phyloP scores from a whole-genome alignment of 2,888 invertebrate species.

The Gerosis bhagava region DNA sequence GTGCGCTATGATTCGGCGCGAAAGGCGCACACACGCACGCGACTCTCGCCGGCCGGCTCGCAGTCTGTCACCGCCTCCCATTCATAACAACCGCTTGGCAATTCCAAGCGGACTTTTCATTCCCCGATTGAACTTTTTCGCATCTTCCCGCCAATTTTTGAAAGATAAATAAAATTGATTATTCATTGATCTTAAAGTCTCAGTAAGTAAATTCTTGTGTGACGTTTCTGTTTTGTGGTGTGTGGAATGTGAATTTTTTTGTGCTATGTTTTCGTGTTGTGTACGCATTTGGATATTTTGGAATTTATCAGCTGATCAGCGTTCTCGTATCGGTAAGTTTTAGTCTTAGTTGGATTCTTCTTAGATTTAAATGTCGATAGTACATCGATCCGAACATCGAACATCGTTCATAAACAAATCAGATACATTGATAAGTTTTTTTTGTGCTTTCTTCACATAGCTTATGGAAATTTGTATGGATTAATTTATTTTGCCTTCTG shows the following conservation, averaged over 20 bases:
- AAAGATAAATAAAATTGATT: too few relatives aligned
- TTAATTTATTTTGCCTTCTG: too few relatives aligned
- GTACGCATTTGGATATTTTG: constrained; percentile 46
- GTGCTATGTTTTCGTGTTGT: constrained; percentile 37
- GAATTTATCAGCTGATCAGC: constrained; percentile 33
- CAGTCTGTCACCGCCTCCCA: constrained; percentile 57
- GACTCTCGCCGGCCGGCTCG: constrained; percentile 58
- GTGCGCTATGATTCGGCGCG: constrained; percentile 73
- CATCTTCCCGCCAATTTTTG: constrained; percentile 63
- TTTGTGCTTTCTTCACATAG: too few relatives aligned
- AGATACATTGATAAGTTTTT: too few relatives aligned
- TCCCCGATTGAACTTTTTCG: constrained; percentile 65
- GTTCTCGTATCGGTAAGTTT: constrained; percentile 30
- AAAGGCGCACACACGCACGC: constrained; percentile 42
- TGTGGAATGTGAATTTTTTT: constrained; percentile 45
- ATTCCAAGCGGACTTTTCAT: constrained; percentile 35
- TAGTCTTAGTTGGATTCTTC: constrained; percentile 21
- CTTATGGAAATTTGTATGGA: too few relatives aligned
- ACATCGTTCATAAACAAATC: too few relatives aligned
- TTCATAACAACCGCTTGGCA: constrained; percentile 48
- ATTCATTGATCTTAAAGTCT: constrained; percentile 39
- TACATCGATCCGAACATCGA: too few relatives aligned
- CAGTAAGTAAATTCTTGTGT: constrained; percentile 50
- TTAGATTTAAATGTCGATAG: too few relatives aligned
- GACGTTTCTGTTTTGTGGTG: constrained; percentile 38